Conservation (phyloP, 2,113 vertebrate species). For the Leptocoma aspasia region DNA sequence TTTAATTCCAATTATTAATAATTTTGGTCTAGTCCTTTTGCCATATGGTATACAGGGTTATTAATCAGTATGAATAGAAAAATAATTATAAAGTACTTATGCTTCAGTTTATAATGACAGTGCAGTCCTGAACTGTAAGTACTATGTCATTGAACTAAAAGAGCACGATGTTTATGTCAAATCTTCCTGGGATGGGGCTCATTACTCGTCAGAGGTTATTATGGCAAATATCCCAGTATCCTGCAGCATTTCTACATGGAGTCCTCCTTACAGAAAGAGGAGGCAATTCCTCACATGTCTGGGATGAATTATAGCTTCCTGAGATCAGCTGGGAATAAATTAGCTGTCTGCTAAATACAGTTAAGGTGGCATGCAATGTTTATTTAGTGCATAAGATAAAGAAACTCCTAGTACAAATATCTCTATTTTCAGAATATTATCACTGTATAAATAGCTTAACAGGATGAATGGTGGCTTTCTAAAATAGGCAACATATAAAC, state of each 20-base stretch:
- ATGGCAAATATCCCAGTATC: not conserved
- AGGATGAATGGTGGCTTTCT: not conserved
- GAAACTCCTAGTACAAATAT: not conserved
- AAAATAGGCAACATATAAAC: not conserved
- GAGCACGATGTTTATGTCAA: not conserved
- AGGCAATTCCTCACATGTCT: not conserved
- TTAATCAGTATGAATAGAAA: not conserved
- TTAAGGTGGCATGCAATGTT: not conserved
- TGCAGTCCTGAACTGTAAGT: not conserved
- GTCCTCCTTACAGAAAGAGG: not conserved
- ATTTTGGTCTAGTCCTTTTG: not conserved
- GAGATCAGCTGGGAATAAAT: not conserved
- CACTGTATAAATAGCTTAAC: not conserved
- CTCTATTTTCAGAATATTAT: not conserved
- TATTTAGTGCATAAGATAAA: not conserved
- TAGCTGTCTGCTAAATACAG: not conserved
- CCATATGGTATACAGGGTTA: not conserved
- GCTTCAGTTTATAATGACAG: not conserved
- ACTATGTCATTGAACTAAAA: not conserved
- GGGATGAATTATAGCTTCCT: not conserved
- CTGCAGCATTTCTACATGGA: not conserved
- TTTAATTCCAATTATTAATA: not conserved
- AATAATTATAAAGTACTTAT: not conserved
- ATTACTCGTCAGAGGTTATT: not conserved
- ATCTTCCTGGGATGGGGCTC: not conserved